Conservation (phyloP, 1,140 invertebrate genomes). For the Drosophila serrata region DNA sequence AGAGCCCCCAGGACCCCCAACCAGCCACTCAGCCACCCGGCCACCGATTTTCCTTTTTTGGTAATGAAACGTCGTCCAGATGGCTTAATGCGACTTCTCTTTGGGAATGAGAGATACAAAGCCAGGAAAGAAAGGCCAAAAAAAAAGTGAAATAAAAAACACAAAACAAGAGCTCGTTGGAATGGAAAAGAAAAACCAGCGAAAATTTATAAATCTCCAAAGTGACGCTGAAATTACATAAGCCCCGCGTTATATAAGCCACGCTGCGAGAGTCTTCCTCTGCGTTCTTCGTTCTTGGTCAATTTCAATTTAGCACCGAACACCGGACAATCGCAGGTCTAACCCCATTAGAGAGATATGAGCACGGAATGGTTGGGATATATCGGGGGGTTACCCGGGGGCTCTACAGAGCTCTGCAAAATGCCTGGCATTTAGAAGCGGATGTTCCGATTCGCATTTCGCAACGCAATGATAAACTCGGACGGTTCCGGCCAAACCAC, state of each 20-base stretch:
- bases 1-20: conserved; percentile 11
- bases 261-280: conserved; percentile 14
- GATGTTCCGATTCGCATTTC: conserved; percentile 82
- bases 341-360: conserved; percentile 55
- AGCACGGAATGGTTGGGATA: neutral
- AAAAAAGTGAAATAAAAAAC: conserved; percentile 16
- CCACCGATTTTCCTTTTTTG: conserved; percentile 30
- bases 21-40: conserved; percentile 3
- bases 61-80: conserved; percentile 80
- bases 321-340: conserved; percentile 54
- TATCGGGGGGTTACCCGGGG: conserved; percentile 5
- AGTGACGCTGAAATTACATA: conserved; percentile 80
- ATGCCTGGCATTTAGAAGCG: conserved; percentile 78
- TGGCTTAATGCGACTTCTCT: conserved; percentile 72
- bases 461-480: conserved; percentile 79
- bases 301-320: conserved; percentile 63
- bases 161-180: conserved; percentile 19
- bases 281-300: conserved; percentile 33
- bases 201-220: conserved; percentile 80
- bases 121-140: conserved; percentile 6
- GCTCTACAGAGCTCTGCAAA: conserved; percentile 25
- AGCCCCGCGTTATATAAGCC: conserved; percentile 61
- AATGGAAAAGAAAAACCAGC: conserved; percentile 52
- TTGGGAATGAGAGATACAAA: conserved; percentile 45
- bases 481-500: conserved; percentile 63